Conservation (phyloP, 2,113 vertebrate genomes). For the Istiophorus platypterus region DNA sequence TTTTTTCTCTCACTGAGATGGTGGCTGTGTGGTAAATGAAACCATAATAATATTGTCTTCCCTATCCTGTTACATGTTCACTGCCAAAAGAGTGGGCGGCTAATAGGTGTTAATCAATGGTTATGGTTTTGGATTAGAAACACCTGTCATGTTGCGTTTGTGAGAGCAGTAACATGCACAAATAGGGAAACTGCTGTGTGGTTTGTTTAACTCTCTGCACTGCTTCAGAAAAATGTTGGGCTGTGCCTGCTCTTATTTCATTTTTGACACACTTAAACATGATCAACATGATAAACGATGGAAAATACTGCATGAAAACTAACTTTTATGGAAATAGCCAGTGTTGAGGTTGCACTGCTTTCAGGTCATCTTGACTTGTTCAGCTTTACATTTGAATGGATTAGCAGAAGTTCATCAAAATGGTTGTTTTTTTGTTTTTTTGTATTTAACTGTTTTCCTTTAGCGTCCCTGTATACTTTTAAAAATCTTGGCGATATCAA, state of each 20-base stretch:
- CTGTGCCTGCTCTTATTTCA: slow-evolving; percentile 1
- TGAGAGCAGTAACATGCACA: slow-evolving; percentile 16
- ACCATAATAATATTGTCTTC: neutral
- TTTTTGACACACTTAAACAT: neutral
- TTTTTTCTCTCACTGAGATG: neutral
- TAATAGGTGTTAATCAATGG: slow-evolving; percentile 54
- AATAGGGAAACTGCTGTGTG: slow-evolving; percentile 39
- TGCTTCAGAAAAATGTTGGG: slow-evolving; percentile 7
- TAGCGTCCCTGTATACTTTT: neutral
- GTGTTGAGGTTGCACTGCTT: neutral
- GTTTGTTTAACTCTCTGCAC: slow-evolving; percentile 9
- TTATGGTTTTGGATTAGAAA: slow-evolving; percentile 40
- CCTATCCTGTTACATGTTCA: slow-evolving; percentile 13
- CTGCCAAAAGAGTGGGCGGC: slow-evolving; percentile 46
- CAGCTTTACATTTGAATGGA: neutral
- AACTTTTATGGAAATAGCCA: neutral
- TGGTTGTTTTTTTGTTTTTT: neutral
- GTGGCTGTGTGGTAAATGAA: slow-evolving; percentile 15
- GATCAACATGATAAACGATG: neutral
- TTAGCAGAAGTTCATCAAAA: neutral
- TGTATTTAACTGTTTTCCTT: neutral
- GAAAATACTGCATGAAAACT: neutral
- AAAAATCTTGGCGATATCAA: neutral
- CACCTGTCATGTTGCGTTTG: slow-evolving; percentile 38
- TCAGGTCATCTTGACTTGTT: neutral